A percentile compares a stretch with the other conserved stretches of the same genome.
These are phyloP conservation scores for Cybosia mesomella DNA, from an alignment of 2,888 invertebrate species.

Conservation along the genomic window DNA sequence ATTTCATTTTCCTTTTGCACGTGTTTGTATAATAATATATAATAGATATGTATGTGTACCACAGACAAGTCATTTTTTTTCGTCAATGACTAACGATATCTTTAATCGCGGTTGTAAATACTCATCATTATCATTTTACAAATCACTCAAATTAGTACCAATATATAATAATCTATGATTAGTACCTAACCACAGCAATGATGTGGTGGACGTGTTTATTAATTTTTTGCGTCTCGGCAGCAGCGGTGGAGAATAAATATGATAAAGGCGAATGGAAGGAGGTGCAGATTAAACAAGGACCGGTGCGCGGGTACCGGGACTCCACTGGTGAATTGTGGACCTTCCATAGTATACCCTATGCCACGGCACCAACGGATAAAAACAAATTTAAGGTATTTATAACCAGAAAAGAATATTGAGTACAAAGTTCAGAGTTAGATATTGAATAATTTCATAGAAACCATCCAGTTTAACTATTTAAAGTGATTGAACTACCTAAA, in stretches of 20 bases:
- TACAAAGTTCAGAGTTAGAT: background rate
- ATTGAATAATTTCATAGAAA: background rate
- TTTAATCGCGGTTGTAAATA: background rate
- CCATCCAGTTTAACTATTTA: background rate
- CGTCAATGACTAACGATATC: background rate
- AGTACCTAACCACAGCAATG: background rate
- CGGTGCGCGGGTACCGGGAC: conserved; percentile 58
- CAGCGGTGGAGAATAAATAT: background rate
- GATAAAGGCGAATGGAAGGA: conserved; percentile 33
- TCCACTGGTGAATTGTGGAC: conserved; percentile 49
- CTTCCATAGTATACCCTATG: conserved; percentile 66
- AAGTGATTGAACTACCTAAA: background rate
- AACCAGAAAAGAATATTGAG: background rate
- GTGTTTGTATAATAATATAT: too few species aligned
- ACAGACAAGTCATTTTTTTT: background rate
- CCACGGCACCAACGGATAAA: conserved; percentile 58
- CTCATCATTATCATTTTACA: background rate
- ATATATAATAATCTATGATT: too few species aligned
- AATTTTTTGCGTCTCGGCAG: background rate
- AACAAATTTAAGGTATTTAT: conserved; percentile 59
- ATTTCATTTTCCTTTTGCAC: too few species aligned
- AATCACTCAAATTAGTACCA: background rate
- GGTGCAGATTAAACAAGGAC: conserved; percentile 56
- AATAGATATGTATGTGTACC: background rate
- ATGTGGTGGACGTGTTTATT: conserved; percentile 6